phyloP scores from a whole-genome alignment of 2,797 vertebrate species.

The Melanotaenia nigrans region DNA sequence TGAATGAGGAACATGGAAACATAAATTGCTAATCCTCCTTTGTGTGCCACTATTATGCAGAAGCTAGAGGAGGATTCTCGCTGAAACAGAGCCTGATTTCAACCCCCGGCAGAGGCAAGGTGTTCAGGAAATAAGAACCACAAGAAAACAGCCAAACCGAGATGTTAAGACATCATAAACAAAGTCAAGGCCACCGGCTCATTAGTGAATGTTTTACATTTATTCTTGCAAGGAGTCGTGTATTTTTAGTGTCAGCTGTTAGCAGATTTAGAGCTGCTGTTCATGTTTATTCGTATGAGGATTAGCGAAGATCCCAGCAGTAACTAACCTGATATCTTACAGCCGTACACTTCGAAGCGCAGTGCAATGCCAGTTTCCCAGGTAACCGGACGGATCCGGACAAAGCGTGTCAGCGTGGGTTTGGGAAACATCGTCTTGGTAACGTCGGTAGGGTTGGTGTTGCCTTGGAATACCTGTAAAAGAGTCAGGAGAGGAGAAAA shows the following conservation, averaged over 20 bases:
- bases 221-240: too few relatives aligned
- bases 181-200: neutral
- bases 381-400: constrained; percentile 89
- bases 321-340: constrained; percentile 94
- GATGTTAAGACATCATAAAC: too few relatives aligned
- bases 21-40: constrained; percentile 75
- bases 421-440: constrained; percentile 90
- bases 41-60: constrained; percentile 67
- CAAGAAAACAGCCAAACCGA: neutral
- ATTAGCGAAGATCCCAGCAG: constrained; percentile 11
- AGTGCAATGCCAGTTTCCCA: constrained; percentile 97
- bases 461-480: constrained; percentile 92
- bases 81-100: neutral
- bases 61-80: constrained; percentile 13
- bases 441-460: constrained; percentile 92
- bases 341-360: constrained; percentile 98
- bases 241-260: too few relatives aligned
- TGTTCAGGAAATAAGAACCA: constrained; percentile 7
- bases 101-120: constrained; percentile 17
- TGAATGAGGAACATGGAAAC: constrained; percentile 81
- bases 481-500: constrained; percentile 33
- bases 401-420: constrained; percentile 90
- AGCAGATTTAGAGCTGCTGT: neutral
- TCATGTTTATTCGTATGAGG: constrained; percentile 13
- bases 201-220: neutral